Percentiles rank a stretch among this genome's conserved stretches.
phyloP scores from a whole-genome alignment of 2,797 vertebrate species.

The Pseudotriccus pelzelni region DNA sequence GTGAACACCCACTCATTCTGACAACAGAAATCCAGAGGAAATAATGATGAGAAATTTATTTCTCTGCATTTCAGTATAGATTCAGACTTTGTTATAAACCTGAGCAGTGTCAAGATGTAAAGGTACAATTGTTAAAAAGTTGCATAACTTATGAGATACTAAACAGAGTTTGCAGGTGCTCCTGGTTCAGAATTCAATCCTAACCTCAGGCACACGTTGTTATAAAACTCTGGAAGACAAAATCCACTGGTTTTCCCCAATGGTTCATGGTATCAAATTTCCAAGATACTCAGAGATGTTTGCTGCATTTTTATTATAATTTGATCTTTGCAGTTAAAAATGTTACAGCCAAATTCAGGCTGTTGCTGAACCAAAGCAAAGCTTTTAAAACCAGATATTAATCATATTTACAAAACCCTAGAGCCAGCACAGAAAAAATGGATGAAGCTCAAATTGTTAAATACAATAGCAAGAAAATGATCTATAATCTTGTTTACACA shows the following conservation, averaged over 20 bases:
- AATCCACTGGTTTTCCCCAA: not conserved
- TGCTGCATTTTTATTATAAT: not conserved
- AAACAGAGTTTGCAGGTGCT: not conserved
- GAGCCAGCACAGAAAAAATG: not conserved
- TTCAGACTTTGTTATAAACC: not conserved
- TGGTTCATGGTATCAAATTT: not conserved
- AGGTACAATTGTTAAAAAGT: not conserved
- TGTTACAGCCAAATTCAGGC: not conserved
- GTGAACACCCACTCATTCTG: conserved; percentile 39
- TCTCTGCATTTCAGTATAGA: not conserved
- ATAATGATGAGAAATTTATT: conserved; percentile 4
- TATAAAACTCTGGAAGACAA: not conserved
- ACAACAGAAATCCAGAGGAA: conserved; percentile 27
- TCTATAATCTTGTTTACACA: not conserved
- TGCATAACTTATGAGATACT: not conserved
- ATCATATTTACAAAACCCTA: not conserved
- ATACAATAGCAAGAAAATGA: not conserved
- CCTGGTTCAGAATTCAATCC: not conserved
- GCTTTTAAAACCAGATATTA: not conserved
- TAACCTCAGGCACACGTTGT: not conserved
- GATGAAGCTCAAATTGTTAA: not conserved
- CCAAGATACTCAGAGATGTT: not conserved
- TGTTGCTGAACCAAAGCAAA: not conserved
- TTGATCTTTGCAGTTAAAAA: not conserved
- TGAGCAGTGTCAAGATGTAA: not conserved